phyloP scores from a whole-genome alignment of 2,888 invertebrate genomes.

The Diplolepis rosae region DNA sequence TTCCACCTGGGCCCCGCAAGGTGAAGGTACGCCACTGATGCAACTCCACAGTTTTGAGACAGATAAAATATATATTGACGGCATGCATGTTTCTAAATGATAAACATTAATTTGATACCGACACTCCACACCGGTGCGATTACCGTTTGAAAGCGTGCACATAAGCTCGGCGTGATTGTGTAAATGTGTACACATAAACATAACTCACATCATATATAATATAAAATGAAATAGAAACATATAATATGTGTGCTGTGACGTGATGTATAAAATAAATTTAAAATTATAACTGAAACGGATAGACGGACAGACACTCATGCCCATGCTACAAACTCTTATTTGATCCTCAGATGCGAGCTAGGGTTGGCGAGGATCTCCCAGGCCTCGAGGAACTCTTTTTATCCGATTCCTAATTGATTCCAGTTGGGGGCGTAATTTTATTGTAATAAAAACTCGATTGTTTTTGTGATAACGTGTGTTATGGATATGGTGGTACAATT shows the following conservation, averaged over 20 bases:
- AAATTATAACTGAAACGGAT: slow-evolving; percentile 17
- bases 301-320: slow-evolving; percentile 64
- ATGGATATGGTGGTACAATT: slow-evolving; percentile 33
- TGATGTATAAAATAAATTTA: slow-evolving; percentile 25
- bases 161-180: slow-evolving; percentile 22
- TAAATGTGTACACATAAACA: slow-evolving; percentile 2
- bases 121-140: background rate
- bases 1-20: no score
- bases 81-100: slow-evolving; percentile 4
- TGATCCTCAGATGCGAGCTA: slow-evolving; percentile 50
- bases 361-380: slow-evolving; percentile 54
- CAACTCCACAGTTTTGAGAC: background rate
- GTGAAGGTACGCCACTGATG: background rate
- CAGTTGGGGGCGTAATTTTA: slow-evolving; percentile 2
- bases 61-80: background rate
- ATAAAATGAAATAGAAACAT: background rate
- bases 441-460: slow-evolving; percentile 18
- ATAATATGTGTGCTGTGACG: slow-evolving; percentile 43
- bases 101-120: slow-evolving; percentile 3
- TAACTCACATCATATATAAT: background rate
- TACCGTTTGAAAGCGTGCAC: slow-evolving; percentile 21
- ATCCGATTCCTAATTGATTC: slow-evolving; percentile 17
- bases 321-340: slow-evolving; percentile 62
- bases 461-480: slow-evolving; percentile 27
- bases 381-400: slow-evolving; percentile 46